phyloP scores from a whole-genome alignment of 2,888 invertebrate genomes.

The Julus scandinavius region DNA sequence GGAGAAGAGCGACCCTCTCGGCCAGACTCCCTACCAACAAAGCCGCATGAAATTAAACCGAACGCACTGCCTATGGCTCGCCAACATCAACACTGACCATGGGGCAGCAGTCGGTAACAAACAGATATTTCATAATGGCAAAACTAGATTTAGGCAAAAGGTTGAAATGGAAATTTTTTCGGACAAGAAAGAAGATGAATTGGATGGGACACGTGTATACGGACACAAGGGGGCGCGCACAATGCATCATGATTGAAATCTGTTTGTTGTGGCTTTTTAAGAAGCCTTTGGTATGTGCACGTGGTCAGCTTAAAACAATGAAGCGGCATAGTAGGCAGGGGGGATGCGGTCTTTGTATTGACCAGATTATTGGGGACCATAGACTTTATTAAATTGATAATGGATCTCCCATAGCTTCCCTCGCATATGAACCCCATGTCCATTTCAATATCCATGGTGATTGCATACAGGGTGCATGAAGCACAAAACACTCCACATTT shows the following conservation, averaged over 20 bases:
- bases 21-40: conserved; percentile 21
- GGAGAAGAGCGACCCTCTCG: conserved; percentile 15
- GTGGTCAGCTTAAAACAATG: conserved; percentile 32
- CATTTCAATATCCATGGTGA: background rate
- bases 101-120: background rate
- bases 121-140: background rate
- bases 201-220: background rate
- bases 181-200: background rate
- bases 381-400: background rate
- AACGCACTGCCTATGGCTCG: background rate
- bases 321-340: background rate
- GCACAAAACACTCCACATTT: background rate
- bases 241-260: background rate
- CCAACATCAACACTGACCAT: conserved; percentile 44
- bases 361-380: background rate
- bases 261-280: conserved; percentile 12
- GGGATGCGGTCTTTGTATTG: conserved; percentile 1
- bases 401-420: background rate
- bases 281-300: background rate
- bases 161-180: conserved; percentile 27
- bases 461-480: background rate
- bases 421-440: background rate
- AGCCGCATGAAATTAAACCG: conserved; percentile 12
- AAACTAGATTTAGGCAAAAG: background rate
- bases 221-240: conserved; percentile 8